Evolutionary conservation across 2,888 invertebrate species (phyloP).

Genomic region (Eugnorisma glareosa): DNA sequence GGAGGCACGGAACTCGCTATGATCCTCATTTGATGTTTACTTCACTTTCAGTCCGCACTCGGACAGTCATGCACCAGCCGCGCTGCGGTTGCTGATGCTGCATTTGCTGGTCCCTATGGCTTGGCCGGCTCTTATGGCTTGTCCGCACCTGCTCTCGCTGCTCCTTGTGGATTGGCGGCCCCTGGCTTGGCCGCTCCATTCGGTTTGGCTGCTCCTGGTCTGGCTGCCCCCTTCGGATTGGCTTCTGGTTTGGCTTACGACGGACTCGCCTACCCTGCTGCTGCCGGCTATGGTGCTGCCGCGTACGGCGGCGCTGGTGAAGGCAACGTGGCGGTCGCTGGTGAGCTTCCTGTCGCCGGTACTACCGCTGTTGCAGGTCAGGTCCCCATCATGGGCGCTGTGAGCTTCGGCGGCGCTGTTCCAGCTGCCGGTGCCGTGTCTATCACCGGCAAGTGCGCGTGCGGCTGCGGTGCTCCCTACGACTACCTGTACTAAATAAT

Average conservation of each 20-base stretch:
- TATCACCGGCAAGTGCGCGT: neutral
- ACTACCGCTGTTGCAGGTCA: slow-evolving; percentile 42
- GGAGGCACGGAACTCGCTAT: neutral
- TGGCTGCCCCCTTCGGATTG: slow-evolving; percentile 6
- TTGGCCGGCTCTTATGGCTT: neutral
- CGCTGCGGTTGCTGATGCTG: neutral
- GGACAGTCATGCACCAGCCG: slow-evolving; percentile 4
- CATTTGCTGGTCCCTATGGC: slow-evolving; percentile 1
- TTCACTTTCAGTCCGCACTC: neutral
- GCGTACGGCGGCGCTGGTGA: slow-evolving; percentile 67
- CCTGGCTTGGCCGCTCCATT: neutral
- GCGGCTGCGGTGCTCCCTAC: neutral
- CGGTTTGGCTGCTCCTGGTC: neutral
- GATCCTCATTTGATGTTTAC: neutral
- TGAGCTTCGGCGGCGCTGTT: slow-evolving; percentile 12
- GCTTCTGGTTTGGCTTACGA: slow-evolving; percentile 13
- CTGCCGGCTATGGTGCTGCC: neutral
- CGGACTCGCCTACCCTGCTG: slow-evolving; percentile 9
- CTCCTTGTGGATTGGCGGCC: neutral
- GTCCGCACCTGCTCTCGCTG: neutral
- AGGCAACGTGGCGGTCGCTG: slow-evolving; percentile 64
- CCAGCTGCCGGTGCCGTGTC: neutral
- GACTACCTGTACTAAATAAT: too few species aligned
- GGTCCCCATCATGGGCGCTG: slow-evolving; percentile 43
- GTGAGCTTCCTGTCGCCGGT: slow-evolving; percentile 62